Percentiles rank a stretch among this genome's conserved stretches.
Evolutionary conservation across 2,888 invertebrate genomes (phyloP).

Genomic region (Sipha maydis): DNA sequence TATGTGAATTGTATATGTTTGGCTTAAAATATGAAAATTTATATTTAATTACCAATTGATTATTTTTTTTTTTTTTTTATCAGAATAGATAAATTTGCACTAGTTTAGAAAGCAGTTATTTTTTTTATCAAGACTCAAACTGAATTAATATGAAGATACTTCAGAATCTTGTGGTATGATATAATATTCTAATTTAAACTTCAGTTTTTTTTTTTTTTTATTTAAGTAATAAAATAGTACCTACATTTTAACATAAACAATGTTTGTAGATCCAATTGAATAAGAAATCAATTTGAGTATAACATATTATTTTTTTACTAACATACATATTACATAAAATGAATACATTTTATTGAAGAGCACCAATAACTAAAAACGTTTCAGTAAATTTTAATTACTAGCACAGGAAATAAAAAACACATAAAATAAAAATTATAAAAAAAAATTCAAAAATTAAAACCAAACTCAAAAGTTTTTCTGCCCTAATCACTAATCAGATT

Average conservation of each 20-base stretch:
- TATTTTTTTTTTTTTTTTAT: neutral
- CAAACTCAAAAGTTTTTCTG: constrained; percentile 12
- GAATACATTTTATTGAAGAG: constrained; percentile 25
- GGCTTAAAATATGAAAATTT: neutral
- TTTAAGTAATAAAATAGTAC: neutral
- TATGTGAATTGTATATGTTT: no score
- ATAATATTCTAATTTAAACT: neutral
- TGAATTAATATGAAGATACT: neutral
- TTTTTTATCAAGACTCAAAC: neutral
- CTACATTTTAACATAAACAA: constrained; percentile 24
- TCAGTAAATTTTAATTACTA: neutral
- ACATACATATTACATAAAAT: neutral
- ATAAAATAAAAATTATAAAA: constrained; percentile 28
- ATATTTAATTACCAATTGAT: neutral
- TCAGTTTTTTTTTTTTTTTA: neutral
- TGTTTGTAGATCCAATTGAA: constrained; percentile 21
- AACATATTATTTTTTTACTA: constrained; percentile 2
- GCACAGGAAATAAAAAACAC: neutral
- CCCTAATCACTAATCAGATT: constrained; percentile 42
- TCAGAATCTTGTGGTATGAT: neutral
- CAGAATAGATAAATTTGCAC: neutral
- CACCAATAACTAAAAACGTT: constrained; percentile 1
- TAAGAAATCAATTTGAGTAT: neutral
- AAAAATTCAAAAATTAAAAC: constrained; percentile 16
- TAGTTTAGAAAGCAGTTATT: neutral